A percentile compares a stretch with the other conserved stretches of the same genome.
These are phyloP conservation scores for Arvicanthis niloticus DNA, from an alignment of 2,113 vertebrate genomes.

Conservation along the genomic window DNA sequence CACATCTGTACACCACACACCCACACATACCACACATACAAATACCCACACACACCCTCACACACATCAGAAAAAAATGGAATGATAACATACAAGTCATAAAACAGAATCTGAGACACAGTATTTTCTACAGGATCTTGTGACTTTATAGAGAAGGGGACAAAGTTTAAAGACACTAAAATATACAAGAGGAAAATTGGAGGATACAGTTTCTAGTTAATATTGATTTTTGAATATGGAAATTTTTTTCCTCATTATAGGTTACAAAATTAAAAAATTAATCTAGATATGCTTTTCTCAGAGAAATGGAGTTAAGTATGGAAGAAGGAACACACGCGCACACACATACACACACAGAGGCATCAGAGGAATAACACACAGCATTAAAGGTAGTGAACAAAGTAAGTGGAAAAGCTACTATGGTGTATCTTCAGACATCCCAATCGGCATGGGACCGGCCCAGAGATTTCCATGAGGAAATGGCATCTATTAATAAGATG, in stretches of 20 bases:
- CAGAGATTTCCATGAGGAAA: neutral
- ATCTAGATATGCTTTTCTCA: neutral
- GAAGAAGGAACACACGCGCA: neutral
- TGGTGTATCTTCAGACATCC: neutral
- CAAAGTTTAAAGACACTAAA: too few species aligned
- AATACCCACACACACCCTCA: neutral
- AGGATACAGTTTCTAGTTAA: neutral
- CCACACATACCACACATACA: neutral
- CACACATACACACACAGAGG: neutral
- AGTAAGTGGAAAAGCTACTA: neutral
- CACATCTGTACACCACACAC: neutral
- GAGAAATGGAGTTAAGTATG: neutral
- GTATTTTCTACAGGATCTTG: neutral
- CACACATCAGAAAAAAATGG: neutral
- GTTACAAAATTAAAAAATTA: neutral
- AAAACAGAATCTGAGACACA: neutral
- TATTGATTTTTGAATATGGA: neutral
- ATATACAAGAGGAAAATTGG: neutral
- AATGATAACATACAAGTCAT: neutral
- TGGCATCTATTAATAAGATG: neutral
- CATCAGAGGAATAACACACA: too few species aligned
- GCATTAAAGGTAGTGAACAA: neutral
- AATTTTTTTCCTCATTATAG: neutral
- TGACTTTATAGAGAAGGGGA: neutral
- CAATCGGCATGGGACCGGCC: neutral